Base-by-base conservation (phyloP, 1,140 invertebrate genomes). In the Cephus cinctus region DNA sequence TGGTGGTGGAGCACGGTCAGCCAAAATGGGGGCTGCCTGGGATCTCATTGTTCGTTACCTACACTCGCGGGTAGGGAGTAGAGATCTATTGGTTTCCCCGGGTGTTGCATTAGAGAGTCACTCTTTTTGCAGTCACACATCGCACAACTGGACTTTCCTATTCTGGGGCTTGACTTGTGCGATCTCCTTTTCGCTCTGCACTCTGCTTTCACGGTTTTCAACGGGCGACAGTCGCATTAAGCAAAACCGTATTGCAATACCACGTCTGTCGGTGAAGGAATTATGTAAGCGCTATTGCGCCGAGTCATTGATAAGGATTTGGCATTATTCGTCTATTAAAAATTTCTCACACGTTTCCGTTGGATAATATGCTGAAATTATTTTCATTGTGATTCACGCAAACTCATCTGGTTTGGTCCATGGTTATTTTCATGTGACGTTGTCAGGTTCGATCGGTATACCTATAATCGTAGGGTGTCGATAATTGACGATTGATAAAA, bases 131-230 rank as follows among this genome's bases (percentile, higher is more conserved):
- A 8, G 14, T 8, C 34, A 36, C 34, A 36, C 34, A 36, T 36
- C 34, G 8, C 14, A 36, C 11, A 9, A 14, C 8, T 14, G 14
- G 4, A 36, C 34, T 36, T 36, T 36, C 34, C 34, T 15, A 36
- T 36, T 36, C 14, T 36, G 14, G 14, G 14, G 14, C 34, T 15
- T 15, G 34, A 12, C 34, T 15, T 15, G 34, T 15, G 8, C 19
- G 11, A 36, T 8, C 19, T 15, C 14, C 34, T 8, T 6, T 18
- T 4, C 34, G 14, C 15, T 3, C 34, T 36, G 34, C 14, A 18
- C 14, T 36, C 14, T 36, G 34, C 34, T 36, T 36, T 36, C 34
- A 36, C 34, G 15, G 34, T 36, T 36, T 36, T 18, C 34, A 15
- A 9, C 8, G 11, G 11, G 8, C 9, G 4, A 11, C 3, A 18